A percentile compares a stretch with the other conserved stretches of the same genome.
phyloP scores from a whole-genome alignment of 2,113 vertebrate genomes.

The Otocyon megalotis region DNA sequence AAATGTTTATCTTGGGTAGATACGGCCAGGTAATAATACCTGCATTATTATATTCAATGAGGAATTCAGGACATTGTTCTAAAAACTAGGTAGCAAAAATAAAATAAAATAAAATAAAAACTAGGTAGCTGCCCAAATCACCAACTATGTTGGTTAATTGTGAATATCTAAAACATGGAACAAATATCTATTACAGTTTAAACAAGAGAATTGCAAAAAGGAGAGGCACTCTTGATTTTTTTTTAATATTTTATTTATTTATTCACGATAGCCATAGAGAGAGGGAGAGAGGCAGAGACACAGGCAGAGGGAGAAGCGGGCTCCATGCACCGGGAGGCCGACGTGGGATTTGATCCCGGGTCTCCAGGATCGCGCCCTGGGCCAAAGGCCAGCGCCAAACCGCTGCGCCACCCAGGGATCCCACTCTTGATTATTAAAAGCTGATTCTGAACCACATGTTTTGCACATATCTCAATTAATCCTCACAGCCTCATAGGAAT shows the following conservation, averaged over 20 bases:
- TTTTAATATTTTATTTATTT: too few species aligned
- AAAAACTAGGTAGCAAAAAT: too few species aligned
- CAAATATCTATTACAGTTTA: not conserved
- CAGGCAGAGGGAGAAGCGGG: too few species aligned
- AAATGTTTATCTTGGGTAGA: constrained; percentile 71
- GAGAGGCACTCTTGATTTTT: not conserved
- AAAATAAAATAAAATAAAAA: too few species aligned
- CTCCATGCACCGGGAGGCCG: too few species aligned
- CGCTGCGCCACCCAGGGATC: too few species aligned
- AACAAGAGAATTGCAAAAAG: not conserved
- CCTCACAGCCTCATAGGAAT: not conserved
- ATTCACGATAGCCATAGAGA: too few species aligned
- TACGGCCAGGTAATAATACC: constrained; percentile 44
- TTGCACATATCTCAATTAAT: constrained; percentile 23
- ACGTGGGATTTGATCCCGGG: too few species aligned
- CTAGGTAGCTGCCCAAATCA: not conserved
- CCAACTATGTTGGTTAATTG: not conserved
- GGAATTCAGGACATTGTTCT: not conserved
- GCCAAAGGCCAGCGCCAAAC: too few species aligned
- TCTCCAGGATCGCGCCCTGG: too few species aligned
- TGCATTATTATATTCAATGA: constrained; percentile 72
- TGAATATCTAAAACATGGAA: constrained; percentile 29
- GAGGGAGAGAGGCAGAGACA: too few species aligned
- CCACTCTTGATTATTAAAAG: not conserved
- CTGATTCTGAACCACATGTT: not conserved